Percentiles rank a stretch among this genome's conserved stretches.
Evolutionary conservation across 2,113 vertebrate species (phyloP).

Genomic region (Amia ocellicauda): DNA sequence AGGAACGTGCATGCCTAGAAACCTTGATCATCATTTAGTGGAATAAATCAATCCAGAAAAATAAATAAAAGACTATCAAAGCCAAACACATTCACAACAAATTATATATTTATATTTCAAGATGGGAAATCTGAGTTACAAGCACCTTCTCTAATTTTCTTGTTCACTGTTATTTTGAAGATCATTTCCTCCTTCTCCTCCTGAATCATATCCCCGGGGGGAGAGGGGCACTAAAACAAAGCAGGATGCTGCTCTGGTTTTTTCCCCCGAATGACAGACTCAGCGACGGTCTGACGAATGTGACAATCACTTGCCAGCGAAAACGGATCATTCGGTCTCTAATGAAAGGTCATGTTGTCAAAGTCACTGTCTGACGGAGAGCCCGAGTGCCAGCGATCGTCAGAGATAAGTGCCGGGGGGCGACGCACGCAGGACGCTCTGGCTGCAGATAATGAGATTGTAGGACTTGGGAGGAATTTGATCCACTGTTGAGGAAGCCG

Average conservation of each 20-base stretch:
- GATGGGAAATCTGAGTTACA: too few species aligned
- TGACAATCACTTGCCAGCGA: conserved; percentile 8
- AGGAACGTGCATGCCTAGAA: background rate
- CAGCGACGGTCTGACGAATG: conserved; percentile 11
- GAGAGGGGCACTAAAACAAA: too few species aligned
- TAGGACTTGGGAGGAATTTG: background rate
- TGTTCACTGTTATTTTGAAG: too few species aligned
- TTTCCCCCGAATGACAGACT: conserved; percentile 5
- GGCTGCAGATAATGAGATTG: background rate
- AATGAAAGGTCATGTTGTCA: conserved; percentile 15
- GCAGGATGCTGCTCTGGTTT: background rate
- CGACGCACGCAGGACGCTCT: background rate
- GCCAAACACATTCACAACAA: too few species aligned
- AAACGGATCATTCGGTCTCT: conserved; percentile 15
- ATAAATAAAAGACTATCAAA: background rate
- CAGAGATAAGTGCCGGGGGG: background rate
- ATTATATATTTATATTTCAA: too few species aligned
- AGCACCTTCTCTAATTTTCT: too few species aligned
- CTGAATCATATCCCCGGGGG: background rate
- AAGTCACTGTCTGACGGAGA: background rate
- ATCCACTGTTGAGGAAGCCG: conserved; percentile 8
- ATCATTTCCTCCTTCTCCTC: too few species aligned
- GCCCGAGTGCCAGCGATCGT: background rate
- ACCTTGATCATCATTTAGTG: background rate
- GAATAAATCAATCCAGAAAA: background rate